A percentile compares a stretch with the other conserved stretches of the same genome.
These are phyloP conservation scores for Venustaconcha ellipsiformis DNA, from an alignment of 1,140 invertebrate species.

Conservation along the genomic window DNA sequence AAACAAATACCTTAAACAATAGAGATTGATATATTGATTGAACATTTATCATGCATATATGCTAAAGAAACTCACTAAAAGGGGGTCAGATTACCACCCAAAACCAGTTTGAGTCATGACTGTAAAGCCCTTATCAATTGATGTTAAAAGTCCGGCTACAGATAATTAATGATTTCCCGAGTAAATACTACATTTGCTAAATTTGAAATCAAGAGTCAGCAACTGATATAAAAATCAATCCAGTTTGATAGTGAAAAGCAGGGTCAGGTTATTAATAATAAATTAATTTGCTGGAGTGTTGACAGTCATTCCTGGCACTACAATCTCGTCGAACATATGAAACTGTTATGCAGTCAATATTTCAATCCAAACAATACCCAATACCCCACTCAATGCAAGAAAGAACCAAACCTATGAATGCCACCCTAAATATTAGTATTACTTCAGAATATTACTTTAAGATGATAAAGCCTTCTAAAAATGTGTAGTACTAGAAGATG, in stretches of 20 bases:
- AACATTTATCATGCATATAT: constrained; percentile 7
- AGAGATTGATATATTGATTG: neutral
- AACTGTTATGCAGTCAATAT: constrained; percentile 2
- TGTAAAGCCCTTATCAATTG: constrained; percentile 1
- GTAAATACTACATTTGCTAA: neutral
- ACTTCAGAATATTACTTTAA: neutral
- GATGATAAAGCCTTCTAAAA: too few relatives aligned
- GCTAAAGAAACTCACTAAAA: constrained; percentile 4
- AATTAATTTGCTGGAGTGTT: constrained; percentile 12
- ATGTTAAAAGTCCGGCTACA: constrained; percentile 1
- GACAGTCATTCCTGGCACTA: constrained; percentile 26
- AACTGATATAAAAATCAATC: neutral
- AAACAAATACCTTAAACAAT: constrained; percentile 4
- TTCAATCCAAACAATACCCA: constrained; percentile 31
- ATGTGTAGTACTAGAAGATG: too few relatives aligned
- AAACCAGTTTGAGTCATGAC: neutral
- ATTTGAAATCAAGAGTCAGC: neutral
- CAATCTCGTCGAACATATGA: constrained; percentile 16
- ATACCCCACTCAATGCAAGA: constrained; percentile 62
- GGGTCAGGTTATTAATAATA: too few relatives aligned
- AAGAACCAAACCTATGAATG: constrained; percentile 57
- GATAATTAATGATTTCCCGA: neutral
- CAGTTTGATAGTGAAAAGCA: neutral
- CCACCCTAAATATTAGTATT: neutral
- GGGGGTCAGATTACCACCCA: too few relatives aligned